phyloP scores from a whole-genome alignment of 1,140 invertebrate species.

The Myzus persicae region DNA sequence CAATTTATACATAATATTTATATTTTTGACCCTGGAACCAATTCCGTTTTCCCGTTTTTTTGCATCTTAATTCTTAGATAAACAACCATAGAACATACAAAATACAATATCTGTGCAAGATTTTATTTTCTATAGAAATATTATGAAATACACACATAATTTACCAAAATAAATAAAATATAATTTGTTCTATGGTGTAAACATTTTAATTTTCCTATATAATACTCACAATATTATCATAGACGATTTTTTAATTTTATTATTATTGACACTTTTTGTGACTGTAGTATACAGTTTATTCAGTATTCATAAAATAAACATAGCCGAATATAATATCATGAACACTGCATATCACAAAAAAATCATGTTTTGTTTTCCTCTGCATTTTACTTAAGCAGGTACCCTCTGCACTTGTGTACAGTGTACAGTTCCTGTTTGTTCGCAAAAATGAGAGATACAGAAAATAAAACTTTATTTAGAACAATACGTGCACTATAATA shows the following conservation, averaged over 20 bases:
- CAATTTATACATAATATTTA: too few species aligned
- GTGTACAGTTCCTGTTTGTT: neutral
- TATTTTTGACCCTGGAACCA: neutral
- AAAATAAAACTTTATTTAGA: conserved; percentile 5
- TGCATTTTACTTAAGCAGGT: neutral
- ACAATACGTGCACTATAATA: neutral
- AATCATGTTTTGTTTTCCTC: neutral
- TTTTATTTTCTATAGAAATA: neutral
- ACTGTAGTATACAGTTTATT: neutral
- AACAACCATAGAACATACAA: neutral
- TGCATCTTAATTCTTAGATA: neutral
- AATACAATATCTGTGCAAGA: neutral
- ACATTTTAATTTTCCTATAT: neutral
- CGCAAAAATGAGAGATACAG: neutral
- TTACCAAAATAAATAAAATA: neutral
- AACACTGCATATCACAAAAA: neutral
- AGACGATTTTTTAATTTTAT: neutral
- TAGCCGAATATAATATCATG: neutral
- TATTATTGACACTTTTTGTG: neutral
- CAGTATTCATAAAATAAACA: neutral
- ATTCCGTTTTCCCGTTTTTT: neutral
- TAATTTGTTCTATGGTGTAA: neutral
- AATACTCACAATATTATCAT: neutral
- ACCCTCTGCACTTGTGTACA: neutral
- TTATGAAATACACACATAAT: too few species aligned